Conservation (phyloP, 1,140 invertebrate species). For the Bombus picipes region DNA sequence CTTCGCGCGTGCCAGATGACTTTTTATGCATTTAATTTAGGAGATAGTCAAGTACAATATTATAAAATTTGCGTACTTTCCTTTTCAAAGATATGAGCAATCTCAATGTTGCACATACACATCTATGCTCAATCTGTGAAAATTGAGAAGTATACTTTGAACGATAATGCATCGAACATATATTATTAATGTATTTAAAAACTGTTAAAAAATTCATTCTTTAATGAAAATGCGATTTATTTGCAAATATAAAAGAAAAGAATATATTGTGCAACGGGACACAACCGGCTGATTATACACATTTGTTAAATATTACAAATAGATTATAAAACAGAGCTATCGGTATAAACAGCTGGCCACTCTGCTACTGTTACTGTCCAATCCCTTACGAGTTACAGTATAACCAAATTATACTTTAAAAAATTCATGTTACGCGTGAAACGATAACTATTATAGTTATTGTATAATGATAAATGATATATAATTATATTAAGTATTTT, state of each 20-base stretch:
- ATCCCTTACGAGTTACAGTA: slow-evolving; percentile 57
- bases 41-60: slow-evolving; percentile 8
- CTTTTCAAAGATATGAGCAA: neutral
- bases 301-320: slow-evolving; percentile 63
- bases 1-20: slow-evolving; percentile 7
- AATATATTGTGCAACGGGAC: slow-evolving; percentile 31
- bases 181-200: slow-evolving; percentile 14
- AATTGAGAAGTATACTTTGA: neutral
- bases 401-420: slow-evolving; percentile 67
- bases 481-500: slow-evolving; percentile 76
- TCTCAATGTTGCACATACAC: neutral
- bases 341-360: neutral
- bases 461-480: slow-evolving; percentile 68
- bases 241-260: slow-evolving; percentile 47
- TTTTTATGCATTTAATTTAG: slow-evolving; percentile 43
- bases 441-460: slow-evolving; percentile 66
- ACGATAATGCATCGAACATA: neutral
- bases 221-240: slow-evolving; percentile 34
- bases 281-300: slow-evolving; percentile 18
- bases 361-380: slow-evolving; percentile 58
- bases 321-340: slow-evolving; percentile 52
- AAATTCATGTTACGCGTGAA: slow-evolving; percentile 67
- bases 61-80: slow-evolving; percentile 21
- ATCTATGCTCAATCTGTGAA: slow-evolving; percentile 1
- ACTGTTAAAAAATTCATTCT: slow-evolving; percentile 1